Evolutionary conservation across 2,888 invertebrate species (phyloP).

Genomic region (Cerastis rubricosa): DNA sequence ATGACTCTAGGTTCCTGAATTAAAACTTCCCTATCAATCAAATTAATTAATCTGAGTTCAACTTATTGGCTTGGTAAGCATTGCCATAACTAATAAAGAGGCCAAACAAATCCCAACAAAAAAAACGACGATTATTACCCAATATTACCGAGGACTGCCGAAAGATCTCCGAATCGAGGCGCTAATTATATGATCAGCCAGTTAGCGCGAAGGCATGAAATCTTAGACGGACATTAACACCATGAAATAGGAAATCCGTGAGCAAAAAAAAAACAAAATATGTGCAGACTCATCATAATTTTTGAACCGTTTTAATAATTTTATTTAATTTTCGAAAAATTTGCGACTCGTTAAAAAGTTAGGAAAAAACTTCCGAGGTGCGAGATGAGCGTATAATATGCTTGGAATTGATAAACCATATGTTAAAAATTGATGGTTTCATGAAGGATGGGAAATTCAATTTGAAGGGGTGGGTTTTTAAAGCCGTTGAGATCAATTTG

Average conservation of each 20-base stretch:
- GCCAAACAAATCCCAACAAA: conserved; percentile 49
- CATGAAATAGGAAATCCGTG: conserved; percentile 74
- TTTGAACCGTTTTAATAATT: conserved; percentile 51
- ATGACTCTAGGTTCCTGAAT: background rate
- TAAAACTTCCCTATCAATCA: background rate
- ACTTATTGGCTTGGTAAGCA: background rate
- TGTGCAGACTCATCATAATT: conserved; percentile 65
- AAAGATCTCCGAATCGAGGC: conserved; percentile 59
- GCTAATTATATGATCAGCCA: conserved; percentile 72
- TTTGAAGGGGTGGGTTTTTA: conserved; percentile 42
- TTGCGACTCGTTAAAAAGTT: conserved; percentile 41
- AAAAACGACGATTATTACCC: conserved; percentile 21
- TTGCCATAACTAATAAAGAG: background rate
- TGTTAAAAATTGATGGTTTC: conserved; percentile 56
- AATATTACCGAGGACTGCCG: conserved; percentile 45
- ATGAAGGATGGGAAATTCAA: conserved; percentile 50
- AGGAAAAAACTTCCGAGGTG: conserved; percentile 31
- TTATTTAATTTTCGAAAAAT: conserved; percentile 65
- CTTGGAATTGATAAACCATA: conserved; percentile 55
- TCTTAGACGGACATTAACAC: conserved; percentile 50
- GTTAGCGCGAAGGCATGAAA: conserved; percentile 47
- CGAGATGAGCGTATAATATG: conserved; percentile 62
- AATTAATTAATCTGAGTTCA: background rate
- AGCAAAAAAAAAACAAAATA: conserved; percentile 61
- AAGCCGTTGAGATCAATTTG: conserved; percentile 23